Percentiles rank a stretch among this genome's conserved stretches.
phyloP scores from a whole-genome alignment of 1,140 invertebrate genomes.

The Bombus polaris region DNA sequence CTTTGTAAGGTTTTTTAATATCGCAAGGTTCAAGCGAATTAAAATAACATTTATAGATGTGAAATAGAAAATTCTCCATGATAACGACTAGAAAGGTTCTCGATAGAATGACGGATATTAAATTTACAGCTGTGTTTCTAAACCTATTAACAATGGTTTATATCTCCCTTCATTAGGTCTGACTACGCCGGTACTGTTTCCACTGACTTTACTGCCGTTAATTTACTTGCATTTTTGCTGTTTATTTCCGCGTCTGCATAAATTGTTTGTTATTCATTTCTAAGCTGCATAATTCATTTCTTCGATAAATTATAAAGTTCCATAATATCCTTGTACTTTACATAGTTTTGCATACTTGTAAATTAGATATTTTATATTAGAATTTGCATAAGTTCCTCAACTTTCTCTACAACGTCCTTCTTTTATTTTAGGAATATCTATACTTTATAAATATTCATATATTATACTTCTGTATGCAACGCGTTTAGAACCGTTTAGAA shows the following conservation, averaged over 20 bases:
- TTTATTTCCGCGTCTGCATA: no score
- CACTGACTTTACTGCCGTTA: not conserved
- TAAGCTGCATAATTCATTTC: not conserved
- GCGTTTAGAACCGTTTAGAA: not conserved
- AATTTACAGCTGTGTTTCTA: not conserved
- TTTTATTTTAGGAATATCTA: no score
- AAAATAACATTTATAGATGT: not conserved
- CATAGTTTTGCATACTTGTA: no score
- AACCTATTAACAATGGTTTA: not conserved
- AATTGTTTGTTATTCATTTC: no score
- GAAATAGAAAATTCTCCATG: not conserved
- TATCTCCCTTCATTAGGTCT: not conserved
- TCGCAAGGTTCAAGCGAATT: not conserved
- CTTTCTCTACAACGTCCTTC: no score
- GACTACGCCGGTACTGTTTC: slow-evolving; percentile 1
- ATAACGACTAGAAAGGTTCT: no score
- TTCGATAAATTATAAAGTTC: not conserved
- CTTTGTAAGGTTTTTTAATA: no score
- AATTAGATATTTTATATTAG: no score
- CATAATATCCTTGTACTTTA: no score
- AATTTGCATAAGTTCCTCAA: no score
- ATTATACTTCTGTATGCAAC: no score
- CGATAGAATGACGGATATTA: not conserved
- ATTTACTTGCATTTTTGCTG: not conserved
- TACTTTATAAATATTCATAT: no score